Base-by-base conservation (phyloP, 2,113 vertebrate genomes). In the Barnardius zonarius region DNA sequence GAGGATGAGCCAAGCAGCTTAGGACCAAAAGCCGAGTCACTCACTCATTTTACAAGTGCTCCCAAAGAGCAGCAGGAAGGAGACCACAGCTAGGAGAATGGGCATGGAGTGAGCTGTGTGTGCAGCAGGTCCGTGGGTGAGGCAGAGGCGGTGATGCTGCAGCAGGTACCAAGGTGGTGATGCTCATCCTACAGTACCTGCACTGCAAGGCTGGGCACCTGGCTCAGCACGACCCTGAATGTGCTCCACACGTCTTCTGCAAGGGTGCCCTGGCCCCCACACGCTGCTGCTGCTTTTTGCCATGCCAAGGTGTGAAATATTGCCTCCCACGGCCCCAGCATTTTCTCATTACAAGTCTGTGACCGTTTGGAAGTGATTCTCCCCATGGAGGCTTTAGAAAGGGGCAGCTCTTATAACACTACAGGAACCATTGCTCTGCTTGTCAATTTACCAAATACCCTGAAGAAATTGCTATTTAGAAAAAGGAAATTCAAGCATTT, bases 401-500 rank as follows among this genome's bases (percentile, higher is more conserved):
- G 64, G 93, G 70, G 61, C 74, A 82, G 77, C n/a, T 91, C 52
- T 82, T 68, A 20, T 1, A 79, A 28, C 57, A 4, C 19, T n/a
- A 44, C 59, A 54, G 72, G 79, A 91, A 62, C 86, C 82, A 68
- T 73, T 82, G 95, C 93, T 78, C 83, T 94, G 93, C 89, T 90
- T 96, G 87, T 97, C 95, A 94, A 68, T 95, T 89, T 89, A 93
- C 75, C 91, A 92, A 94, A 96, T 55, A 93, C 78, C 68, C 78
- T 86, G 90, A 95, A 98, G 96, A 97, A 98, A 97, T 55, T 95
- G 96, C 95, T 96, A 73, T 89, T 96, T 95, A 96, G 93, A 76
- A 95, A 97, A 94, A 95, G 91, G 84, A 96, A 98, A 98, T 95
- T 90, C 96, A 97, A 97, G 97, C 94, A 95, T 96, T 97, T 97